Conservation (phyloP, 2,888 invertebrate genomes). For the Salpingus planirostris region DNA sequence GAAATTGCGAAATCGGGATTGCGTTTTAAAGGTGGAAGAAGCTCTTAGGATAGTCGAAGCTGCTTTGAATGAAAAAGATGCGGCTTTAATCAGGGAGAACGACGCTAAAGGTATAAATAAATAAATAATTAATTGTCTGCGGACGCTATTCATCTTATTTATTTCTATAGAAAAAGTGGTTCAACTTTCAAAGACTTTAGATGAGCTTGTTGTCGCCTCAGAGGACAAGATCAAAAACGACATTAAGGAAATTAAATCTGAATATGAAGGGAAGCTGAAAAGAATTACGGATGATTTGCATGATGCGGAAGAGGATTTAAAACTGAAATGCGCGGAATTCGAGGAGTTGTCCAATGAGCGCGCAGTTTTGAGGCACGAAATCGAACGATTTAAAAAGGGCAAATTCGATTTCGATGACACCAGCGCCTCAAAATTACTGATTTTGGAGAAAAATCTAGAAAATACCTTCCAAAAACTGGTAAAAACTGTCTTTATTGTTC, state of each 20-base stretch:
- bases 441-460: slow-evolving; percentile 50
- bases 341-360: slow-evolving; percentile 49
- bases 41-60: slow-evolving; percentile 50
- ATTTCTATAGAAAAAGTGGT: slow-evolving; percentile 45
- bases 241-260: slow-evolving; percentile 40
- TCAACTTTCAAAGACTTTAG: slow-evolving; percentile 46
- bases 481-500: no score
- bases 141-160: slow-evolving; percentile 1
- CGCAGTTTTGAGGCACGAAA: slow-evolving; percentile 46
- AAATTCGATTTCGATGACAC: slow-evolving; percentile 24
- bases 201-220: slow-evolving; percentile 48
- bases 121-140: neutral
- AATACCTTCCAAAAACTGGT: slow-evolving; percentile 53
- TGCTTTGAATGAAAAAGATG: slow-evolving; percentile 48
- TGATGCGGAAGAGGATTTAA: slow-evolving; percentile 48
- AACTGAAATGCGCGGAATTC: slow-evolving; percentile 47
- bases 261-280: slow-evolving; percentile 50
- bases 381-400: slow-evolving; percentile 31
- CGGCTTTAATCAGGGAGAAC: slow-evolving; percentile 45
- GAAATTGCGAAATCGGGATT: slow-evolving; percentile 42
- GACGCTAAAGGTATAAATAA: slow-evolving; percentile 31
- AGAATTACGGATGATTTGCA: slow-evolving; percentile 50
- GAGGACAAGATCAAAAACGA: slow-evolving; percentile 51
- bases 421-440: slow-evolving; percentile 35
- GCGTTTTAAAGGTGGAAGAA: slow-evolving; percentile 49